Evolutionary conservation across 2,113 vertebrate species (phyloP).

Genomic region (Hippocampus abdominalis): DNA sequence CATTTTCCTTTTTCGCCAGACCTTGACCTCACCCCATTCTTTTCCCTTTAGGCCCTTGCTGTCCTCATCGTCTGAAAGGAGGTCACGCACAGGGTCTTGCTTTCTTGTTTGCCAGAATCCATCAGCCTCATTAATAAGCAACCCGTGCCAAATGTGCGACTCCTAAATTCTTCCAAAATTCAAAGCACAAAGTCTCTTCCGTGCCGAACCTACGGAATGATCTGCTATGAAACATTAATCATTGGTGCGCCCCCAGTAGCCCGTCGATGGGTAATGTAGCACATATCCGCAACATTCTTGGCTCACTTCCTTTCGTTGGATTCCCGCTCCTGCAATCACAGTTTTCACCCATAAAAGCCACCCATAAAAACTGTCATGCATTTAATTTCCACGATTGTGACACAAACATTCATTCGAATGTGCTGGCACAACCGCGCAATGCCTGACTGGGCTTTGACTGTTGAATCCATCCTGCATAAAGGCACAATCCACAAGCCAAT

Average conservation of each 20-base stretch:
- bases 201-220: slow-evolving; percentile 8
- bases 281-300: neutral
- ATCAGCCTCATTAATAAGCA: slow-evolving; percentile 16
- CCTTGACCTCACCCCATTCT: slow-evolving; percentile 6
- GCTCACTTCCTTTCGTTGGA: neutral
- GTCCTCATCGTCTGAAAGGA: slow-evolving; percentile 10
- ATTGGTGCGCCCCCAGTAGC: neutral
- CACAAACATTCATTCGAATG: neutral
- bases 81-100: slow-evolving; percentile 9
- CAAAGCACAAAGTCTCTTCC: slow-evolving; percentile 6
- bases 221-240: slow-evolving; percentile 30
- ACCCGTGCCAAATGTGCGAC: neutral
- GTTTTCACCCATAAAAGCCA: neutral
- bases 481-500: slow-evolving; percentile 7
- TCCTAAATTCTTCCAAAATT: slow-evolving; percentile 24
- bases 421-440: neutral
- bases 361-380: neutral
- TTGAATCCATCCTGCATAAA: neutral
- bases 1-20: slow-evolving; percentile 7
- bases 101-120: slow-evolving; percentile 30
- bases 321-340: neutral
- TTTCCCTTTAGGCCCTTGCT: neutral
- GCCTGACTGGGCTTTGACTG: neutral
- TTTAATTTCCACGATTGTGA: neutral
- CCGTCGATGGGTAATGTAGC: neutral